Base-by-base conservation (phyloP, 2,797 vertebrate species). In the Enteromius paludinosus region DNA sequence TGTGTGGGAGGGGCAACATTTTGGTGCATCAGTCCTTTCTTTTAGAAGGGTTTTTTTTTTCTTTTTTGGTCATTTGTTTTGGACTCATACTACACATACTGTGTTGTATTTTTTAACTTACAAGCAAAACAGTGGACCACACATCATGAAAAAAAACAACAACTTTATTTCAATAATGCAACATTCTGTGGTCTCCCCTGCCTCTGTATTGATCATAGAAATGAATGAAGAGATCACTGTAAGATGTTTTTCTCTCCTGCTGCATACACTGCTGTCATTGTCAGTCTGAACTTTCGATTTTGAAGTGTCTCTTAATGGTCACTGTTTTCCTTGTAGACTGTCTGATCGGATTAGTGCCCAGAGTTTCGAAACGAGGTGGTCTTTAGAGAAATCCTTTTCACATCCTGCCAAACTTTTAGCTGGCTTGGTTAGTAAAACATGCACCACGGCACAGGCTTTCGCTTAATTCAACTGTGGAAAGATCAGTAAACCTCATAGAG, bases 341-440 rank as follows among this genome's bases (percentile, higher is more conserved):
- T 25, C 25, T 47, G 59, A 66, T 35, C 1, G 18, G 20, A 78
- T 52, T 23, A 52, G 28, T 45, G 18, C 11, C 7, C 2, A n/a
- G 59, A 52, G 76, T 23, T 41, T 78, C 52, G n/a, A 6, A 79
- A 70, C n/a, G 47, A 59, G 23, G 5, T 56, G 65, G 17, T 56
- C 10, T 56, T 68, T 69, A 41, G 25, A 78, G 52, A 56, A 56
- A 69, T 41, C n/a, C 35, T 43, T 28, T 69, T 79, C 47, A 79
- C 10, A 5, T 7, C 14, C 45, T 1, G 47, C 47, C 77, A 79
- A 65, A 49, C 10, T 3, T 30, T 15, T 45, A 1, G 17, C n/a
- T 62, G 38, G 14, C 38, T 62, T 4, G 0, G 72, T 56, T 74
- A n/a, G 47, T 41, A 41, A 35, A n/a, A 25, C 5, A 15, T 59